A percentile compares a stretch with the other conserved stretches of the same genome.
Conservation (phyloP, 2,113 vertebrate genomes). For the Brachirus orientalis region DNA sequence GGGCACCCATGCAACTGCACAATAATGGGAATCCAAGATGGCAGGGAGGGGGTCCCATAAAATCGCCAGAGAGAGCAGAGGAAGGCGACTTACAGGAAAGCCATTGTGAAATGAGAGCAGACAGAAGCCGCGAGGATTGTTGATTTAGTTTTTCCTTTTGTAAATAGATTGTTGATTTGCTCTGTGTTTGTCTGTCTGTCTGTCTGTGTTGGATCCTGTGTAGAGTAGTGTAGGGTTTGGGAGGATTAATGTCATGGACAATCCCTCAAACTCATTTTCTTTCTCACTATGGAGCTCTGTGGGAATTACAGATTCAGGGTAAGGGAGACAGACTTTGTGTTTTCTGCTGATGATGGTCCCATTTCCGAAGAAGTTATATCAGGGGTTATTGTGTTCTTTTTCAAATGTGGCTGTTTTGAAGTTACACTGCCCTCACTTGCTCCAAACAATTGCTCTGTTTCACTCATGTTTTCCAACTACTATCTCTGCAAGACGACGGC, state of each 20-base stretch:
- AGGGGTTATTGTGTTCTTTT: conserved; percentile 50
- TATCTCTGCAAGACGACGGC: conserved; percentile 14
- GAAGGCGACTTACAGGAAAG: conserved; percentile 49
- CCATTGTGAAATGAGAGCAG: conserved; percentile 62
- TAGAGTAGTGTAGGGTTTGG: conserved; percentile 65
- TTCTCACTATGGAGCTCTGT: conserved; percentile 72
- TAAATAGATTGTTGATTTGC: conserved; percentile 72
- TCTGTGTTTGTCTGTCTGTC: conserved; percentile 62
- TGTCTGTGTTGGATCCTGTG: conserved; percentile 61
- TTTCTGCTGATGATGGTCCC: conserved; percentile 42
- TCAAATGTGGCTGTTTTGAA: conserved; percentile 51
- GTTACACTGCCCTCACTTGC: conserved; percentile 50
- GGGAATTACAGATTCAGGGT: conserved; percentile 72
- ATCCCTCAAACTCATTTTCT: conserved; percentile 81
- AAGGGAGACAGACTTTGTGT: conserved; percentile 52
- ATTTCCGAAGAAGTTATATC: conserved; percentile 47
- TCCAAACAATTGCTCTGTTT: conserved; percentile 60
- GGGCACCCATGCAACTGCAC: conserved; percentile 69
- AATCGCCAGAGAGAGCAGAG: conserved; percentile 63
- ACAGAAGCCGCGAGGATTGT: conserved; percentile 62
- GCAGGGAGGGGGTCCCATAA: conserved; percentile 74
- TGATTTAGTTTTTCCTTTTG: conserved; percentile 63
- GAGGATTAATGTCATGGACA: conserved; percentile 78
- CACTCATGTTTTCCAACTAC: conserved; percentile 22
- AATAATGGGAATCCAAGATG: conserved; percentile 78